A percentile compares a stretch with the other conserved stretches of the same genome.
Evolutionary conservation across 2,888 invertebrate genomes (phyloP).

Genomic region (Ophonus ardosiacus): DNA sequence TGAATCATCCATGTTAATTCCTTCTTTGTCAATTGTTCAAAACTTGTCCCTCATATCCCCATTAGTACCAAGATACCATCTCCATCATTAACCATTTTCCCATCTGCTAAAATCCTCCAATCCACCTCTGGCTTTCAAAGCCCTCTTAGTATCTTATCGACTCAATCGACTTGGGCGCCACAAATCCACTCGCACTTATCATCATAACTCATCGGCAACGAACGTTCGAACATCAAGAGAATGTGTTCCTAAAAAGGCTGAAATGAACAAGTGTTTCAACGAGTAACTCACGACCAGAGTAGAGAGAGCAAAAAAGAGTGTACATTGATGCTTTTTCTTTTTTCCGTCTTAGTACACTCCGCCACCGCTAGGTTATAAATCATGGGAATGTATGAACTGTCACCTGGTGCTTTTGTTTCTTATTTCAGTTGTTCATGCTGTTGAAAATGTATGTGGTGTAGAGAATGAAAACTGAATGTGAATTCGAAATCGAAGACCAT

Average conservation of each 20-base stretch:
- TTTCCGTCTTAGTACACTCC: conserved; percentile 3
- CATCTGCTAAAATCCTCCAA: conserved; percentile 19
- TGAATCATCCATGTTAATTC: background rate
- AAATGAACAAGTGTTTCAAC: conserved; percentile 57
- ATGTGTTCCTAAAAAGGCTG: conserved; percentile 49
- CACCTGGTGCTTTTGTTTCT: conserved; percentile 41
- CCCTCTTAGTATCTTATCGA: conserved; percentile 28
- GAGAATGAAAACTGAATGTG: background rate
- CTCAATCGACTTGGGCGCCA: conserved; percentile 50
- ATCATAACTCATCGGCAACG: conserved; percentile 58
- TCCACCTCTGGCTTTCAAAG: background rate
- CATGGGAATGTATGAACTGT: conserved; percentile 58
- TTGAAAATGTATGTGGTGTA: conserved; percentile 41
- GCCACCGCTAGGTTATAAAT: conserved; percentile 46
- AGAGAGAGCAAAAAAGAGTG: background rate
- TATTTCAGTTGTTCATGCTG: conserved; percentile 20
- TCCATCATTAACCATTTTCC: background rate
- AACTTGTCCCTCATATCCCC: background rate
- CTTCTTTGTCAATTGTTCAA: background rate
- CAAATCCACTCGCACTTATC: conserved; percentile 56
- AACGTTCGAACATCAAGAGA: conserved; percentile 1
- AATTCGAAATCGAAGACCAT: background rate
- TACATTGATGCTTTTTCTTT: conserved; percentile 28
- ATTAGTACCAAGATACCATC: background rate
- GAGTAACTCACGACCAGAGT: conserved; percentile 33